Base-by-base conservation (phyloP, 1,140 invertebrate genomes). In the Cyrtorhinus lividipennis region DNA sequence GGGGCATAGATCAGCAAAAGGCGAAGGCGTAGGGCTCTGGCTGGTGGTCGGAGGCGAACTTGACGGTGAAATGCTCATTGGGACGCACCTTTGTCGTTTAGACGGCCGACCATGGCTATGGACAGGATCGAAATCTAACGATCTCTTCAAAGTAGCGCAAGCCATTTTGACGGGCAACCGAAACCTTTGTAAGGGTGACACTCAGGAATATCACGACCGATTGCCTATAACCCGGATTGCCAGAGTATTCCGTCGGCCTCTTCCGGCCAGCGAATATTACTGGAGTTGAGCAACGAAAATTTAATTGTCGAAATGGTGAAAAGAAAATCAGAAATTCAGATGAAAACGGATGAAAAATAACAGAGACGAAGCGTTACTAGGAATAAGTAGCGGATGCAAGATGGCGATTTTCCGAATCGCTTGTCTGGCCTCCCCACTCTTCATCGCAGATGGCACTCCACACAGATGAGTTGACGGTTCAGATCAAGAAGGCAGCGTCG, bases 81-180 rank as follows among this genome's bases (percentile, higher is more conserved):
- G 89, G 71, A 83, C 82, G 78, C 89, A 94, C 78, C 92, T 84
- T 75, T 91, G 79, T 74, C 91, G 79, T 77, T 93, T 94, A 62
- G 83, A 83, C 24, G 90, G 86, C 66, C 86, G 78, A 69, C 87
- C 84, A 68, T 85, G 80, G 73, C 78, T 84, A 69, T 87, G 81
- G 63, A 92, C 82, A 26, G 90, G 86, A 77, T 95, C 92, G 82
- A 93, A 95, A 74, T 96, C 92, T 71, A 92, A 80, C 72, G 86
- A 86, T 74, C 92, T 83, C 80, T 95, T 96, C 63, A 94, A 79
- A 70, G 92, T 95, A 75, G 90, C 91, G 80, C 92, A 95, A 78
- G 92, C 92, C 92, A 95, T 95, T 65, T 63, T 53, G 26, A 46
- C 15, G 18, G 38, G n/a, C n/a, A n/a, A n/a, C n/a, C n/a, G n/a